phyloP scores from a whole-genome alignment of 2,113 vertebrate genomes.

The Brienomyrus brachyistius region DNA sequence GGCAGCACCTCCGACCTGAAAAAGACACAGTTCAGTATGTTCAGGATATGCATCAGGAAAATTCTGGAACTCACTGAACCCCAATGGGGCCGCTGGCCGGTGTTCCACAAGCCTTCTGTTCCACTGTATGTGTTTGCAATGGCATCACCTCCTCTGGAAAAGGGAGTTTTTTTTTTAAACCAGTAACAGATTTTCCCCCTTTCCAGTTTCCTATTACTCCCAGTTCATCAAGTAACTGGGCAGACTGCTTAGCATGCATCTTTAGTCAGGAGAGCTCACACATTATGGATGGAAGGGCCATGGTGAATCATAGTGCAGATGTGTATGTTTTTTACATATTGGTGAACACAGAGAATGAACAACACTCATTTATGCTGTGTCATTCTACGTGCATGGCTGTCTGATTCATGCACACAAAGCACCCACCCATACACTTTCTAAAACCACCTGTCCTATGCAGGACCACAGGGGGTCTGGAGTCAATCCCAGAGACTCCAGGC shows the following conservation, averaged over 20 bases:
- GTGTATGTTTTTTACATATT: conserved; percentile 30
- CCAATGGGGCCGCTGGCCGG: not conserved
- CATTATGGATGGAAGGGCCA: conserved; percentile 14
- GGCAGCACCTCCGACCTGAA: not conserved
- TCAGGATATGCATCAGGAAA: not conserved
- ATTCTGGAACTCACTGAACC: not conserved
- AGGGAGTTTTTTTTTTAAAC: conserved; percentile 10
- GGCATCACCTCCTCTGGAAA: conserved; percentile 29
- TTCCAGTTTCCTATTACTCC: conserved; percentile 33
- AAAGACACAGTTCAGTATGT: not conserved
- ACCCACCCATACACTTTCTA: too few species aligned
- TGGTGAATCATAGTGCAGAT: conserved; percentile 27
- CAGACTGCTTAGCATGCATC: not conserved
- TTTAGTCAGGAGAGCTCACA: conserved; percentile 9
- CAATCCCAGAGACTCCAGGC: too few species aligned
- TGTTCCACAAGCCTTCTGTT: not conserved
- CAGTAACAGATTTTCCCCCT: conserved; percentile 14
- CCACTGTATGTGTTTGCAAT: not conserved
- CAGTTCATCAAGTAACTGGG: not conserved
- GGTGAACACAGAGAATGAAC: not conserved
- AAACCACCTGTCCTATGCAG: too few species aligned
- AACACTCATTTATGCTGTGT: not conserved
- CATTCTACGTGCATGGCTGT: not conserved
- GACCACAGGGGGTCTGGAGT: too few species aligned
- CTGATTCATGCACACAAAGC: not conserved